Base-by-base conservation (phyloP, 2,888 invertebrate genomes). In the Danaus chrysippus region DNA sequence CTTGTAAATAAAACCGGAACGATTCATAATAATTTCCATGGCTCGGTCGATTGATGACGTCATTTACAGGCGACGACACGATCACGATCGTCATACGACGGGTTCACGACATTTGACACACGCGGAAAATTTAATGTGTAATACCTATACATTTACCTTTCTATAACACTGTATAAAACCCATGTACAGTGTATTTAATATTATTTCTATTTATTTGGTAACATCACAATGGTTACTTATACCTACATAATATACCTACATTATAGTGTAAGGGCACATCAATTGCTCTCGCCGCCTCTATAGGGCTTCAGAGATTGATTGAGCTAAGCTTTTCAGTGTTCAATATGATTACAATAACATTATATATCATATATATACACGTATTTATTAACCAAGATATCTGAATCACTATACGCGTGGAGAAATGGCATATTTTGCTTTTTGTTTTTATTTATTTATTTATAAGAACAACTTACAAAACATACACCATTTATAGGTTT, bases 271-370 rank as follows among this genome's bases (percentile, higher is more conserved):
- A 60, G 56, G 62, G 52, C 58, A n/a, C n/a, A 52, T 44, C 59
- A 68, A 71, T 71, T 67, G 64, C 66, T 69, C 67, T 62, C 67
- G 57, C 43, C 70, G 68, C 68, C 67, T 59, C 61, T 56, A 56
- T 64, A 64, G 34, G 74, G 71, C 68, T 73, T 72, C 73, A 62
- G 61, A 66, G 66, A 70, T 72, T 68, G 70, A 74, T 70, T 70
- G 64, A 58, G 53, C 34, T 65, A 64, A 64, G 67, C 68, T 65
- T 44, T 67, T 66, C 58, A 63, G 63, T 62, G 58, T 46, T 57
- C 59, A 57, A 63, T 59, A 59, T 60, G 63, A 66, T 61, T 64
- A 64, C 52, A 11, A 55, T 13, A 43, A 17, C 42, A 15, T 13
- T 52, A 23, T 41, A 12, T n/a, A n/a, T n/a, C n/a, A 23, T 23